Conservation (phyloP, 2,888 invertebrate genomes). For the Alloplasta piceator region DNA sequence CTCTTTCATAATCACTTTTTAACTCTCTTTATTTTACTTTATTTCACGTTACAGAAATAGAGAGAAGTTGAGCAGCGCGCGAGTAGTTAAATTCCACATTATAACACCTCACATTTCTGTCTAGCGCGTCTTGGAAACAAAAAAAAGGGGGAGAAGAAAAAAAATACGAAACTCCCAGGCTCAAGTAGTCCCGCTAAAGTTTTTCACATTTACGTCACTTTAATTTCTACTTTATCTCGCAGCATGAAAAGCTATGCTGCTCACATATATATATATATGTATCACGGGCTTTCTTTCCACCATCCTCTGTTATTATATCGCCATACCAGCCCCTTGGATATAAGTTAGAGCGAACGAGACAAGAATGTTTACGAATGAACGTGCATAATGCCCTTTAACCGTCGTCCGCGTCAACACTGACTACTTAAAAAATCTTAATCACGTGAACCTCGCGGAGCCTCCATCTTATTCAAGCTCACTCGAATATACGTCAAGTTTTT, state of each 20-base stretch:
- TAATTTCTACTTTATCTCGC: constrained; percentile 55
- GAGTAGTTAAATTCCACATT: constrained; percentile 55
- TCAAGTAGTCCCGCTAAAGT: constrained; percentile 43
- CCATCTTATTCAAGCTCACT: too few species aligned
- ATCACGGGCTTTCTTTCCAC: neutral
- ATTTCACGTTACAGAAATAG: constrained; percentile 54
- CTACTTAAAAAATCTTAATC: too few species aligned
- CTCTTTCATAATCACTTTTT: constrained; percentile 47
- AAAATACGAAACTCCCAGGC: constrained; percentile 3
- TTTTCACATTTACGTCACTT: constrained; percentile 60
- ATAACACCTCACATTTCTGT: constrained; percentile 56
- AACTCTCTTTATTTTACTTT: constrained; percentile 63
- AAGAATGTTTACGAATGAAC: constrained; percentile 41
- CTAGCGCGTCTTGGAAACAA: constrained; percentile 25
- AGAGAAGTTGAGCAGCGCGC: constrained; percentile 16
- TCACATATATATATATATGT: neutral
- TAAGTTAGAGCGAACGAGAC: constrained; percentile 12
- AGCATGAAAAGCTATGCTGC: constrained; percentile 12
- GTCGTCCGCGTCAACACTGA: too few species aligned
- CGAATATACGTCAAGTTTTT: too few species aligned
- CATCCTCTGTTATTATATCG: neutral
- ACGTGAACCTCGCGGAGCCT: too few species aligned
- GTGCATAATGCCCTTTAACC: neutral
- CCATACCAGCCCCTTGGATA: neutral
- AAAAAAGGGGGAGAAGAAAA: too few species aligned